phyloP scores from a whole-genome alignment of 2,888 invertebrate genomes.

The Lithophane semibrunnea region DNA sequence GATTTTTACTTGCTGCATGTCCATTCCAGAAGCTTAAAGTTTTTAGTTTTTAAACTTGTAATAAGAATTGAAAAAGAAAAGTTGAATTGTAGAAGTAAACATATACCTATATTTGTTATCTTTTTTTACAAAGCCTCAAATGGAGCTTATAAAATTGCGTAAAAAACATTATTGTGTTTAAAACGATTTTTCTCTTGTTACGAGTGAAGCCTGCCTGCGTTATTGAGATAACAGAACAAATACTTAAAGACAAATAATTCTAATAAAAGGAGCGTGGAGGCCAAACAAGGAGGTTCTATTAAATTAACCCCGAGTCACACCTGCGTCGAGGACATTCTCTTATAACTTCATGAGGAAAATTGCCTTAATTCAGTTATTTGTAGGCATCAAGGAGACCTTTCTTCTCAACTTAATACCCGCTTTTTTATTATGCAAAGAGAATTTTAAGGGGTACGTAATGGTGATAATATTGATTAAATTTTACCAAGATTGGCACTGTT shows the following conservation, averaged over 20 bases:
- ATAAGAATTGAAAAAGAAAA: neutral
- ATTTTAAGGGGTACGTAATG: slow-evolving; percentile 37
- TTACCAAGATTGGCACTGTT: slow-evolving; percentile 24
- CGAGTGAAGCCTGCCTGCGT: neutral
- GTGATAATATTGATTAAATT: slow-evolving; percentile 38
- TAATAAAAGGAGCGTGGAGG: slow-evolving; percentile 24
- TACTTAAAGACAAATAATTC: slow-evolving; percentile 44
- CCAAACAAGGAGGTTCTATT: slow-evolving; percentile 45
- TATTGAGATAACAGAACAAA: slow-evolving; percentile 26
- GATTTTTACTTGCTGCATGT: neutral
- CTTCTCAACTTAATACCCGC: slow-evolving; percentile 35
- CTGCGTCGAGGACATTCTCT: slow-evolving; percentile 44
- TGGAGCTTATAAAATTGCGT: neutral
- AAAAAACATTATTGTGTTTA: neutral
- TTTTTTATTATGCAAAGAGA: slow-evolving; percentile 36
- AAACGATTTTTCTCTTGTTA: neutral
- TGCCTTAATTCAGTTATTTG: slow-evolving; percentile 61
- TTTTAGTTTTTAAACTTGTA: too few species aligned
- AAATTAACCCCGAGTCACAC: slow-evolving; percentile 50
- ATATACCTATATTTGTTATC: too few species aligned
- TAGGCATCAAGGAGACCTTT: slow-evolving; percentile 43
- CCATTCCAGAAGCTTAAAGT: neutral
- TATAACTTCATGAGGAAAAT: slow-evolving; percentile 50
- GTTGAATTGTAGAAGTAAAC: neutral
- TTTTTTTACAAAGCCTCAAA: neutral